Conservation (phyloP, 2,888 invertebrate species). For the Sepiola atlantica region DNA sequence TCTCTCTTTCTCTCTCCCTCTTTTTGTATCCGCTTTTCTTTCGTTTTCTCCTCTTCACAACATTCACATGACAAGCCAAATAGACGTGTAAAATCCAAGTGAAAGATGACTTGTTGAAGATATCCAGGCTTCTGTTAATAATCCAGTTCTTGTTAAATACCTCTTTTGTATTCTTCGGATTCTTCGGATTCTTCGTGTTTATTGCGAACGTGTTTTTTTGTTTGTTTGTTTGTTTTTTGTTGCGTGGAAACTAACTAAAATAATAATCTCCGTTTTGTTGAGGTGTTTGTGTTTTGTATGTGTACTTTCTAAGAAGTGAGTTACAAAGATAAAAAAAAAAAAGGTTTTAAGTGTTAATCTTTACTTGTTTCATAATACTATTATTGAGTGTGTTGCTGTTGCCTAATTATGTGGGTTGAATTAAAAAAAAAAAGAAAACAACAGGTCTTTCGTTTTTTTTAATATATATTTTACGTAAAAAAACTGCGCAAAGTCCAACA, state of each 20-base stretch:
- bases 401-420: background rate
- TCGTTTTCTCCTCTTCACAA: slow-evolving; percentile 1
- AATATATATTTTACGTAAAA: too few relatives aligned
- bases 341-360: background rate
- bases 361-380: background rate
- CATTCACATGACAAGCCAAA: background rate
- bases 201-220: too few relatives aligned
- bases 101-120: background rate
- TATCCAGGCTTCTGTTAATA: background rate
- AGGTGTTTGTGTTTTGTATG: background rate
- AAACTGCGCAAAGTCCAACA: background rate
- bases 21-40: background rate
- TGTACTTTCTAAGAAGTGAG: background rate
- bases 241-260: background rate
- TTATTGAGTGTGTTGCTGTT: background rate
- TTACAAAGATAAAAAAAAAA: background rate
- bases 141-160: background rate
- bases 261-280: background rate
- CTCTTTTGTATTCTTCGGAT: background rate
- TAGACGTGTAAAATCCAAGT: background rate
- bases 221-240: too few relatives aligned
- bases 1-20: background rate
- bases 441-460: background rate
- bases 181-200: too few relatives aligned
- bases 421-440: background rate